Evolutionary conservation across 2,888 invertebrate genomes (phyloP), one percentile per base, ranked within the genome.

Genomic region (Trileptium ribeirensis): DNA sequence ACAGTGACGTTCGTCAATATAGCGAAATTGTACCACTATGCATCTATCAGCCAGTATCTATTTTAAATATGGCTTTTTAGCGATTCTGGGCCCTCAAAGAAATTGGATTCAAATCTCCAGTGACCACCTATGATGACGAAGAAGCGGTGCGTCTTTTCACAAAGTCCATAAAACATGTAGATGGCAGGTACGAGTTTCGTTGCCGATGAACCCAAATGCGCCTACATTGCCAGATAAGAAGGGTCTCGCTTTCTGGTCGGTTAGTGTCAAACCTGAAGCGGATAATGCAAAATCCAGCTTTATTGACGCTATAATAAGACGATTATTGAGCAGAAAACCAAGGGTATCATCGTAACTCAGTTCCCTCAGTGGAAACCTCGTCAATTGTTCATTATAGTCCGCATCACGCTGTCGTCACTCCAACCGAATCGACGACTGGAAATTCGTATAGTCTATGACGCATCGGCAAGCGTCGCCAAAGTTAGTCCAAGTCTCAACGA

Each of bases 401-500:
- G 0, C 83, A 84, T 70, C 84, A 84, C 31, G 34, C 82, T 0
- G 84, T 84, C 0, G 39, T 84, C 31, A 78, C 79, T 0, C 81
- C 83, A n/a, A 24, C 70, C 19, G 84, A 84, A 24, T 24, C 70
- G 24, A 75, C 51, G 8, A 51, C 85, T 0, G n/a, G 86, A 86
- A 77, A 39, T 86, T 15, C 40, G 85, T 2, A 79, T 83, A 33
- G 85, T 86, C 15, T 86, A 81, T 74, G 86, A 86, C 81, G 86
- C 82, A 3, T 83, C 82, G 0, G 80, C 78, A 0, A 78, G 29
- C 34, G 37, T 31, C 29, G 81, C 79, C 70, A 29, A 2, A 0
- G 77, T 82, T 79, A 81, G 70, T 1, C 24, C 74, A 1, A 78
- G 80, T 19, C 75, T 84, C n/a, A 84, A 84, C 82, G 83, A 84